Evolutionary conservation across 2,888 invertebrate genomes (phyloP).

Genomic region (Platycnemis pennipes): DNA sequence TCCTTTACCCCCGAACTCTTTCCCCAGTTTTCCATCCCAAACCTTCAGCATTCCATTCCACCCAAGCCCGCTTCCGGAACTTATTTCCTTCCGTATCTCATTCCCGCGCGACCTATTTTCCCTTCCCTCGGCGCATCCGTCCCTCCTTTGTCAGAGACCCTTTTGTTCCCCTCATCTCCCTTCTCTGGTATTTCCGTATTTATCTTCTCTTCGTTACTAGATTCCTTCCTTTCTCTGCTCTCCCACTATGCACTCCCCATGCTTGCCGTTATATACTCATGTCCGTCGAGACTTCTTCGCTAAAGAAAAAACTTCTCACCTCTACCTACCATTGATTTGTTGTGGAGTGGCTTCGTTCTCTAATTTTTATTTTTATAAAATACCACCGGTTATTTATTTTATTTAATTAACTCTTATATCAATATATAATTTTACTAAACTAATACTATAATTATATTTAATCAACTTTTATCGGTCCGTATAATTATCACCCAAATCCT

Average conservation of each 20-base stretch:
- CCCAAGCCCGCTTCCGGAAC: neutral
- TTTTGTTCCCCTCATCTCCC: neutral
- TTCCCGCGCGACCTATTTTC: neutral
- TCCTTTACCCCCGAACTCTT: neutral
- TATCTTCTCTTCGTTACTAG: neutral
- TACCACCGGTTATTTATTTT: too few species aligned
- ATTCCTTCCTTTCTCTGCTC: neutral
- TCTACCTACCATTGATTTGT: too few species aligned
- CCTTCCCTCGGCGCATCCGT: neutral
- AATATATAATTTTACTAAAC: too few species aligned
- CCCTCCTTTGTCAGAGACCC: neutral
- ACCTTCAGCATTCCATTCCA: neutral
- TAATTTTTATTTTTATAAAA: too few species aligned
- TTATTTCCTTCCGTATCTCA: conserved; percentile 33
- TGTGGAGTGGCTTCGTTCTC: too few species aligned
- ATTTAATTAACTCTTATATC: too few species aligned
- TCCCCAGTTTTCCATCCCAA: neutral
- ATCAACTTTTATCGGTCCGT: too few species aligned
- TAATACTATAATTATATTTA: too few species aligned
- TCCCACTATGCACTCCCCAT: neutral
- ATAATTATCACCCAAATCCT: too few species aligned
- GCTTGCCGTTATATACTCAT: too few species aligned
- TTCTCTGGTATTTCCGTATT: neutral
- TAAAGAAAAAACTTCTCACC: too few species aligned
- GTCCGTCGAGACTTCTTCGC: too few species aligned